phyloP scores from a whole-genome alignment of 2,888 invertebrate species.

The Trachelus troglodyta region DNA sequence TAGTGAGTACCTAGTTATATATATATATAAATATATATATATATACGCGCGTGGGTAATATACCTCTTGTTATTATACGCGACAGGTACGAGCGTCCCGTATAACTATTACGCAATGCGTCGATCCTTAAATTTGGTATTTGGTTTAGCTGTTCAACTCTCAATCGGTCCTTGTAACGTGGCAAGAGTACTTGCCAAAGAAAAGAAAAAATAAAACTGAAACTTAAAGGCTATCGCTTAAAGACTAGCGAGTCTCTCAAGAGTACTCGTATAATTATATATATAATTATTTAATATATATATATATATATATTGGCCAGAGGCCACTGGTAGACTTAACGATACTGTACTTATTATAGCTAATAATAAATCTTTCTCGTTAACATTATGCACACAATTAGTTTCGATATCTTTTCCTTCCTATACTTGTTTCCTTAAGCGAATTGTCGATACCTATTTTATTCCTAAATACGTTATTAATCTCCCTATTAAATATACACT shows the following conservation, averaged over 20 bases:
- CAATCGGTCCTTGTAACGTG: slow-evolving; percentile 10
- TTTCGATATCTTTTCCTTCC: not conserved
- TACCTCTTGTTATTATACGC: slow-evolving; percentile 7
- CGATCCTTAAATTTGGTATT: slow-evolving; percentile 21
- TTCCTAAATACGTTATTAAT: slow-evolving; percentile 9
- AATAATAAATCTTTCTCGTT: slow-evolving; percentile 8
- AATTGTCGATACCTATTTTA: slow-evolving; percentile 26
- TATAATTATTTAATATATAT: not conserved
- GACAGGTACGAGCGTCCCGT: slow-evolving; percentile 3
- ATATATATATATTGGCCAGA: slow-evolving; percentile 3
- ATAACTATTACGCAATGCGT: slow-evolving; percentile 13
- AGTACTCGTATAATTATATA: not conserved
- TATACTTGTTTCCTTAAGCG: not conserved
- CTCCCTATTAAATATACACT: slow-evolving; percentile 18
- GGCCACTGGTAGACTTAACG: slow-evolving; percentile 9
- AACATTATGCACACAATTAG: slow-evolving; percentile 25
- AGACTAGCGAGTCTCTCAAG: not conserved
- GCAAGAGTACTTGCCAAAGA: slow-evolving; percentile 17
- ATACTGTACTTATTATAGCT: slow-evolving; percentile 9
- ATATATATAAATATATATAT: not conserved
- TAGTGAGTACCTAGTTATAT: not conserved
- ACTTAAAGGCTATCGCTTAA: slow-evolving; percentile 10
- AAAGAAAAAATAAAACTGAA: slow-evolving; percentile 19
- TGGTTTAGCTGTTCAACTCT: slow-evolving; percentile 24
- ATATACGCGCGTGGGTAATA: slow-evolving; percentile 1